Percentiles rank a stretch among this genome's conserved stretches.
Conservation (phyloP, 2,888 invertebrate species). For the Amiota minor region DNA sequence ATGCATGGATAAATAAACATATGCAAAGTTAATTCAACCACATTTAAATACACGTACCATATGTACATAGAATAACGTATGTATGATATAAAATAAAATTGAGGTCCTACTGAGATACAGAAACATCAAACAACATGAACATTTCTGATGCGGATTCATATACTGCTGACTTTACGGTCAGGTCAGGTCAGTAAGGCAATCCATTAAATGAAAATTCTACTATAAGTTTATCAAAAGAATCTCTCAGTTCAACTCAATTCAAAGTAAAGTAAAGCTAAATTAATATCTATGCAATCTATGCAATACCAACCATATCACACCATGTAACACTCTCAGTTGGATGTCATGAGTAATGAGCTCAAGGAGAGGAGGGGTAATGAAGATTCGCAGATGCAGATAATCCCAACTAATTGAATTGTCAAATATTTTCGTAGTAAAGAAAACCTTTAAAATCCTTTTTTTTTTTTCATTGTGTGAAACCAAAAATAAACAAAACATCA, state of each 20-base stretch:
- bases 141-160: constrained; percentile 9
- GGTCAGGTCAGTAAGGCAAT: neutral
- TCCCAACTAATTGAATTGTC: constrained; percentile 72
- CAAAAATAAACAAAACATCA: constrained; percentile 17
- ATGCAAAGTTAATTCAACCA: constrained; percentile 24
- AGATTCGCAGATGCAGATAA: constrained; percentile 51
- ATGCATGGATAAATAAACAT: neutral
- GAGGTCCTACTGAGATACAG: neutral
- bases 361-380: neutral
- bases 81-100: too few species aligned
- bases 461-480: constrained; percentile 34
- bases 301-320: too few species aligned
- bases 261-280: constrained; percentile 22
- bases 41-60: neutral
- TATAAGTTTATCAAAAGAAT: constrained; percentile 3
- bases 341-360: neutral
- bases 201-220: neutral
- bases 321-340: too few species aligned
- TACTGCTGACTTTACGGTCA: too few species aligned
- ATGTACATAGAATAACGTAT: neutral
- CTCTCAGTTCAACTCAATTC: neutral
- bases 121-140: neutral
- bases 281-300: neutral
- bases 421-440: constrained; percentile 63
- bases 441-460: neutral